Percentiles rank a stretch among this genome's conserved stretches.
These are phyloP conservation scores for human (Homo sapiens) DNA, from an alignment of 2,113 vertebrate genomes.

Conservation along the genomic window DNA sequence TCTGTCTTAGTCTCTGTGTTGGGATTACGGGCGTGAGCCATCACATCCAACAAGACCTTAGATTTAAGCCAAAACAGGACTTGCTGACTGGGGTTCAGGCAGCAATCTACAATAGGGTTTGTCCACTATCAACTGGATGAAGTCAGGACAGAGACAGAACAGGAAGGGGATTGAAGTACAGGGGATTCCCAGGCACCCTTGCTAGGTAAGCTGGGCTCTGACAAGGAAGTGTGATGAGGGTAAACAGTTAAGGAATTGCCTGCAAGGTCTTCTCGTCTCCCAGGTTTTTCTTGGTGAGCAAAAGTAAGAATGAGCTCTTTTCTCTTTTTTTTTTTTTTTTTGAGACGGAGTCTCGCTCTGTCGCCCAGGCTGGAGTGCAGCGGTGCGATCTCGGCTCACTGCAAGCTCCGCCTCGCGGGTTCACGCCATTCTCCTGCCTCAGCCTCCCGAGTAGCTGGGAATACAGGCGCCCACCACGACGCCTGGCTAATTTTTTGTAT, in stretches of 20 bases:
- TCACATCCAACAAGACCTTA: no score
- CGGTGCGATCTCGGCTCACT: no score
- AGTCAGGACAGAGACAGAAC: neutral
- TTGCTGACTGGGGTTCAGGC: neutral
- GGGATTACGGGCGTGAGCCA: no score
- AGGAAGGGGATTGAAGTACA: neutral
- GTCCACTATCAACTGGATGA: neutral
- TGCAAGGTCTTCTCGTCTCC: neutral
- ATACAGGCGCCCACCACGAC: no score
- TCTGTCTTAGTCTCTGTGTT: no score
- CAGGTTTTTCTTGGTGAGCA: neutral
- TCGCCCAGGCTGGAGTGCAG: no score
- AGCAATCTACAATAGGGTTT: neutral
- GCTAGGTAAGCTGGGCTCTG: neutral
- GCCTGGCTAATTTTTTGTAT: no score
- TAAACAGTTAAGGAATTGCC: neutral
- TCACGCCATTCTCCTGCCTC: no score
- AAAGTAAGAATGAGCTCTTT: neutral
- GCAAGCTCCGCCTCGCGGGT: no score
- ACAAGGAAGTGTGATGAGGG: neutral
- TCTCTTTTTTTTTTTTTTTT: neutral
- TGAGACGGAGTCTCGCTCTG: no score
- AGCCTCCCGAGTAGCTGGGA: no score
- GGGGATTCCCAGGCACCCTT: neutral
- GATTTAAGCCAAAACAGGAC: neutral